Evolutionary conservation across 2,888 invertebrate species (phyloP).

Genomic region (Hartigia nigra): DNA sequence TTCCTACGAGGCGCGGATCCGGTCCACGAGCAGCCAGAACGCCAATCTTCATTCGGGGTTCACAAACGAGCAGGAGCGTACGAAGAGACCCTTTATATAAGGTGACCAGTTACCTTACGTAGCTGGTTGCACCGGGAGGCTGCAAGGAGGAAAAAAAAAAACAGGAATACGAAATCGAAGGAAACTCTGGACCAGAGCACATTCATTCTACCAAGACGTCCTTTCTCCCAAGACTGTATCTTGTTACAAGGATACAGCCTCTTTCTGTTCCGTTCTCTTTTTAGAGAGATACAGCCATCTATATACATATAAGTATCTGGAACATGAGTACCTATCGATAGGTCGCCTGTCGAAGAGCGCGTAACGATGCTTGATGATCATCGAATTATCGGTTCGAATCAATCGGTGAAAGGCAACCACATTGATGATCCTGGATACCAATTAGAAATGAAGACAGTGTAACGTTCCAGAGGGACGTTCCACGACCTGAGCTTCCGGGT

Average conservation of each 20-base stretch:
- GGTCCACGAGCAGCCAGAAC: background rate
- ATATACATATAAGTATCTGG: background rate
- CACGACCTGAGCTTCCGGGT: conserved; percentile 1
- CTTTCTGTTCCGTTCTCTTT: background rate
- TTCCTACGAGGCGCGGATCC: conserved; percentile 1
- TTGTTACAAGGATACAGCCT: background rate
- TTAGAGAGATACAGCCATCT: background rate
- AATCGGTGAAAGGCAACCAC: conserved; percentile 3
- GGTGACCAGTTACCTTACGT: background rate
- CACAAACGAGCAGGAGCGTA: background rate
- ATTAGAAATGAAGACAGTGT: background rate
- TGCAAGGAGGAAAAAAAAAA: background rate
- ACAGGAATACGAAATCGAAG: background rate
- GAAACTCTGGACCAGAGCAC: background rate
- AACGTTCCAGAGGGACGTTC: background rate
- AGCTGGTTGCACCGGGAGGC: background rate
- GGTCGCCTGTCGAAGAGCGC: background rate
- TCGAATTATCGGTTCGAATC: background rate
- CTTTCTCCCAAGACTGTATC: background rate
- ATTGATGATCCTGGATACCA: background rate
- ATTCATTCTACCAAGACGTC: background rate
- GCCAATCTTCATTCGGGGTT: background rate
- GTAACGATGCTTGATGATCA: background rate
- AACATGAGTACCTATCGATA: background rate
- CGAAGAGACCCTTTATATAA: background rate